Percentiles rank a stretch among this genome's conserved stretches.
Conservation (phyloP, 2,113 vertebrate genomes). For the Motacilla alba region DNA sequence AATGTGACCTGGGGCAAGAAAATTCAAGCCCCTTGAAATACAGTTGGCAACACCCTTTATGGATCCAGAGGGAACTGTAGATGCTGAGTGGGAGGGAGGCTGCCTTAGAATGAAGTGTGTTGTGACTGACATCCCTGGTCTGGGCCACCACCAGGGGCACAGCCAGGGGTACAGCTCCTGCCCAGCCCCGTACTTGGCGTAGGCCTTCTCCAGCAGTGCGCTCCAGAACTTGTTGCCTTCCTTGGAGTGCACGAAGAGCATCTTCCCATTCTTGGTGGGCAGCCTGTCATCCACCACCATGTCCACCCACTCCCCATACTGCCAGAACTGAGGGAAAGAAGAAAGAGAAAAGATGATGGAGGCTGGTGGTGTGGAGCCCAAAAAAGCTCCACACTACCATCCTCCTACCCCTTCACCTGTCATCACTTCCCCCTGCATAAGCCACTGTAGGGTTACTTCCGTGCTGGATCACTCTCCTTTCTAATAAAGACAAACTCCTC, state of each 20-base stretch:
- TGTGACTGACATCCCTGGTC: background rate
- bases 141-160: background rate
- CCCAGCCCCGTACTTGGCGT: slow-evolving; percentile 69
- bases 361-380: background rate
- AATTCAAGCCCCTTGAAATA: background rate
- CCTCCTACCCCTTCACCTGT: background rate
- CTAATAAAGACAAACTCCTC: background rate
- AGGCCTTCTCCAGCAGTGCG: slow-evolving; percentile 80
- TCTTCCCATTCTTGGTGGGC: slow-evolving; percentile 70
- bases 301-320: slow-evolving; percentile 78
- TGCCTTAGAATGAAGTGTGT: background rate
- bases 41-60: background rate
- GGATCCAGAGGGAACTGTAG: background rate
- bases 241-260: slow-evolving; percentile 76
- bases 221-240: slow-evolving; percentile 79
- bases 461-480: background rate
- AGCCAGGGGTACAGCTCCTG: background rate
- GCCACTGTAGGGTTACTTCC: background rate
- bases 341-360: background rate
- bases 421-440: background rate
- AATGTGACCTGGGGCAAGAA: background rate
- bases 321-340: slow-evolving; percentile 75
- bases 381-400: rapidly evolving
- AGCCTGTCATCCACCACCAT: slow-evolving; percentile 79
- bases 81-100: background rate